Evolutionary conservation across 1,140 invertebrate species (phyloP), one percentile per base, ranked within the genome.

Genomic region (Leptinotarsa lineolata): DNA sequence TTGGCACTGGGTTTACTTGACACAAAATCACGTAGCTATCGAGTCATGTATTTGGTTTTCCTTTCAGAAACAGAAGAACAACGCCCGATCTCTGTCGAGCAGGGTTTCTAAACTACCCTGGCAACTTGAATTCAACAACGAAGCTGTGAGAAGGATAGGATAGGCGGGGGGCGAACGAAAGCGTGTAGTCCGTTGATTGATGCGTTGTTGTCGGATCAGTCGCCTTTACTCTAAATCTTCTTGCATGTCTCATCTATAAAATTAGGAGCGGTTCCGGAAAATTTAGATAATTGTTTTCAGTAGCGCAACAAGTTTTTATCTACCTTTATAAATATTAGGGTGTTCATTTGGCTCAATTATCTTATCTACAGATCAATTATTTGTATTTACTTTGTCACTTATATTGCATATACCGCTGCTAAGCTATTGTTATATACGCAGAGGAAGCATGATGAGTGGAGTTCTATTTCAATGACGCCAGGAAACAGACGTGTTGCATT

Each of bases 31-130:
- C 46, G 22, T 48, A 69, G 45, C 24, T 46, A 68, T 68, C 46
- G 24, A n/a, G 54, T 45, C 30, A 69, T 59, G n/a, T 22, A 24
- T 21, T 63, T 63, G 21, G 54, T 71, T 30, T 24, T 59, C 68
- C 30, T 68, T 54, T 59, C 46, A 63, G 67, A 71, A 46, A 74
- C 64, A 16, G 60, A 64, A 45, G 72, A 79, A 74, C 80, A 81
- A 80, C 79, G 79, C 79, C 79, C 80, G 78, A 72, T 72, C 68
- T 75, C 76, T 68, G 79, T 79, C 71, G 76, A 71, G 74, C 72
- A 74, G 75, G 77, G 67, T 75, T 69, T 21, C 60, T 21, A 61
- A 80, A 82, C 81, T 82, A 82, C 81, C 81, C 81, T 72, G 78
- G 77, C 74, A 30, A 76, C 69, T 68, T 45, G 69, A 39, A 44